Evolutionary conservation across 2,888 invertebrate species (phyloP).

Genomic region (Spodoptera picta): DNA sequence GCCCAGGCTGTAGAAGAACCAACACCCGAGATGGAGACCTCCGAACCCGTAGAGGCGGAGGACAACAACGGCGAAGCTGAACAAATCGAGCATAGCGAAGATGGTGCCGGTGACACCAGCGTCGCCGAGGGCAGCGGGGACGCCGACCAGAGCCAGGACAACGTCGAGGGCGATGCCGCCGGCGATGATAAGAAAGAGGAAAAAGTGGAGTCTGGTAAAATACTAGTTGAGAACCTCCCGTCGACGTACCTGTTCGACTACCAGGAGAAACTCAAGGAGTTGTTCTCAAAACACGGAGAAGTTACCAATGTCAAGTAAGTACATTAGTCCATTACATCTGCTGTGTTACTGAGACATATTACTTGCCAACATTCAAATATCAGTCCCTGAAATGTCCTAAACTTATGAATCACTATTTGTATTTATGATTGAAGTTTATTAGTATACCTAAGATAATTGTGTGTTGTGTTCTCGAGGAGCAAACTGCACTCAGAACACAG

Average conservation of each 20-base stretch:
- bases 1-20: constrained; percentile 71
- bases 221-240: constrained; percentile 84
- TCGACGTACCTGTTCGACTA: constrained; percentile 84
- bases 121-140: constrained; percentile 57
- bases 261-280: constrained; percentile 85
- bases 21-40: constrained; percentile 65
- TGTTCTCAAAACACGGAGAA: constrained; percentile 85
- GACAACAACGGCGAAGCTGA: constrained; percentile 81
- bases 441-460: constrained; percentile 48
- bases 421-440: constrained; percentile 52
- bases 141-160: constrained; percentile 63
- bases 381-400: constrained; percentile 71
- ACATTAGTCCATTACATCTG: constrained; percentile 14
- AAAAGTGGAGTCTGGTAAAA: constrained; percentile 85
- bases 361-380: constrained; percentile 87
- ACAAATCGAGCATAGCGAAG: constrained; percentile 67
- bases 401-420: constrained; percentile 57
- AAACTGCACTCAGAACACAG: constrained; percentile 70
- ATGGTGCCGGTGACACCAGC: constrained; percentile 54
- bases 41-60: constrained; percentile 66
- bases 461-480: constrained; percentile 71
- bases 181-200: constrained; percentile 79
- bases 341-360: constrained; percentile 36
- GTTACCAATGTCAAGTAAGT: constrained; percentile 82
- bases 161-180: constrained; percentile 66